Evolutionary conservation across 1,140 invertebrate species (phyloP).

Genomic region (Nomia melanderi): DNA sequence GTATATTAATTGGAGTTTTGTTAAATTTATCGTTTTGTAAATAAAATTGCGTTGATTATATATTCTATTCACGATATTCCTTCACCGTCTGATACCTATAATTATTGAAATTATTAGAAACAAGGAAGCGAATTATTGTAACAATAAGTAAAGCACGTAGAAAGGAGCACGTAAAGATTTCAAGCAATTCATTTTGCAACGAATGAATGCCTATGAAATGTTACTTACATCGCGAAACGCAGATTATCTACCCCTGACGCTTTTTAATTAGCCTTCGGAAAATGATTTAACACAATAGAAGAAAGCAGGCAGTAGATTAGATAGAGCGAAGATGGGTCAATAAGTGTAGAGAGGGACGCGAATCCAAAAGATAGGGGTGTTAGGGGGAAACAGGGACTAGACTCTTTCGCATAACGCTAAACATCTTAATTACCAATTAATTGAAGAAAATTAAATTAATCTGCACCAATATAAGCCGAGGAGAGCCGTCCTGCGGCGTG

Average conservation of each 20-base stretch:
- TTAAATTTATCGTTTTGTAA: slow-evolving; percentile 11
- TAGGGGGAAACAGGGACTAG: slow-evolving; percentile 50
- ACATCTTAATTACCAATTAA: slow-evolving; percentile 76
- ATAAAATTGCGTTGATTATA: neutral
- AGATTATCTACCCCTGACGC: too few relatives aligned
- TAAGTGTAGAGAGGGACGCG: slow-evolving; percentile 10
- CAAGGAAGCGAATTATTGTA: too few relatives aligned
- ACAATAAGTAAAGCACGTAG: too few relatives aligned
- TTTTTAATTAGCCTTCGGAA: neutral
- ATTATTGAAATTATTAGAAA: too few relatives aligned
- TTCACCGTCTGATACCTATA: neutral
- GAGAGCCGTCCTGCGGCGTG: slow-evolving; percentile 56
- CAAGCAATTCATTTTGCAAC: too few relatives aligned
- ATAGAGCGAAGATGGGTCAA: neutral
- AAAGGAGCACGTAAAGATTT: too few relatives aligned
- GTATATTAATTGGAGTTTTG: neutral
- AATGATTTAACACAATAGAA: neutral
- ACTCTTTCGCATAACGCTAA: slow-evolving; percentile 72
- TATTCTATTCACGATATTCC: neutral
- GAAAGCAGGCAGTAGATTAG: neutral
- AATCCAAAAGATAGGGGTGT: slow-evolving; percentile 18
- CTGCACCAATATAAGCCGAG: slow-evolving; percentile 69
- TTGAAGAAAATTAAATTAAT: slow-evolving; percentile 76
- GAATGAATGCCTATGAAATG: neutral
- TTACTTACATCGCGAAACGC: too few relatives aligned